Percentiles rank a stretch among this genome's conserved stretches.
Conservation (phyloP, 2,113 vertebrate species). For the Sylvicapra grimmia region DNA sequence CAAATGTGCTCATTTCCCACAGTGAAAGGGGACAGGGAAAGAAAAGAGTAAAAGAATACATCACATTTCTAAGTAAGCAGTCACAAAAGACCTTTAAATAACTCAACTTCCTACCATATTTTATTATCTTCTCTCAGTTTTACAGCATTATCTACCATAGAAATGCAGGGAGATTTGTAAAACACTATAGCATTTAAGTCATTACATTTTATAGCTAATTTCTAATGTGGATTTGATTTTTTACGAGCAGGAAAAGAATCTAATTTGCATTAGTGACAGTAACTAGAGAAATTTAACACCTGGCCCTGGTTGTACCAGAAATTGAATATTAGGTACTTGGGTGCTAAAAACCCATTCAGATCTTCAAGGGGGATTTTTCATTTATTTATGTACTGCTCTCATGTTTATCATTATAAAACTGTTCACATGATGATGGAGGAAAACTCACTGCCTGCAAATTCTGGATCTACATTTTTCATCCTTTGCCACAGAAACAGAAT, state of each 20-base stretch:
- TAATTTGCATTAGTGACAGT: slow-evolving; percentile 91
- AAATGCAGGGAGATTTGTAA: slow-evolving; percentile 87
- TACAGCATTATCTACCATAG: slow-evolving; percentile 82
- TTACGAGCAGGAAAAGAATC: slow-evolving; percentile 87
- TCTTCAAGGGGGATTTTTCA: slow-evolving; percentile 81
- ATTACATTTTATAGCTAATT: slow-evolving; percentile 91
- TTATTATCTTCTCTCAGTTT: slow-evolving; percentile 84
- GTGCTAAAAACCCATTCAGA: slow-evolving; percentile 81
- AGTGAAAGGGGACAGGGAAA: slow-evolving; percentile 65
- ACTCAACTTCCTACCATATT: slow-evolving; percentile 82
- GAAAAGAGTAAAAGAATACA: slow-evolving; percentile 75
- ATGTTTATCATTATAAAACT: slow-evolving; percentile 81
- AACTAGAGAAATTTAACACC: slow-evolving; percentile 90
- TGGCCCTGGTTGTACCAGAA: slow-evolving; percentile 82
- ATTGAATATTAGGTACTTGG: slow-evolving; percentile 85
- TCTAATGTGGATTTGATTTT: slow-evolving; percentile 91
- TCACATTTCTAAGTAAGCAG: slow-evolving; percentile 80
- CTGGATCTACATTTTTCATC: slow-evolving; percentile 36
- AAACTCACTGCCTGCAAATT: slow-evolving; percentile 75
- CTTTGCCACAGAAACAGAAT: slow-evolving; percentile 74
- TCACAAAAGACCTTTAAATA: slow-evolving; percentile 87
- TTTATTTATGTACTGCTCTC: slow-evolving; percentile 80
- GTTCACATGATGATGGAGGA: slow-evolving; percentile 74
- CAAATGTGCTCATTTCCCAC: slow-evolving; percentile 76
- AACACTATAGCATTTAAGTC: slow-evolving; percentile 89